These are phyloP conservation scores for Melanostoma scalare DNA, from an alignment of 2,888 invertebrate species.

Conservation along the genomic window DNA sequence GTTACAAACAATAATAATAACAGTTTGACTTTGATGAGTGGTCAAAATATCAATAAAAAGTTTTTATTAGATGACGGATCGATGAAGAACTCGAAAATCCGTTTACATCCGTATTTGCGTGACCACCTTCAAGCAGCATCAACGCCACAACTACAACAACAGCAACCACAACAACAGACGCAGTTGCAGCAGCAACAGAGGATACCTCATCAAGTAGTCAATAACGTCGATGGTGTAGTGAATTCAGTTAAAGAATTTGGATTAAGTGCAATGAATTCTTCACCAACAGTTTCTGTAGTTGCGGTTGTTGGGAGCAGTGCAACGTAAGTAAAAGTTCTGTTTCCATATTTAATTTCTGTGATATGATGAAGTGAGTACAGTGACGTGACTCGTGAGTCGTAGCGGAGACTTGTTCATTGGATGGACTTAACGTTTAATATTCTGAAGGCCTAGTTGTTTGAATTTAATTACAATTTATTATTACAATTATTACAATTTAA, in stretches of 20 bases:
- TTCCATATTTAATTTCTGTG: conserved; percentile 1
- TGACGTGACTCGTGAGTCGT: no score
- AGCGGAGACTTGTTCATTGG: no score
- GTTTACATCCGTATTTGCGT: conserved; percentile 65
- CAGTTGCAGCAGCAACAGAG: conserved; percentile 26
- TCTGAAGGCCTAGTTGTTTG: no score
- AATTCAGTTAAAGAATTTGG: conserved; percentile 59
- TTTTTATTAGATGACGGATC: conserved; percentile 46
- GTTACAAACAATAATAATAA: conserved; percentile 33
- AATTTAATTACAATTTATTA: no score
- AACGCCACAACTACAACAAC: conserved; percentile 15
- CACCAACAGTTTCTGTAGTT: conserved; percentile 19
- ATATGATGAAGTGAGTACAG: no score
- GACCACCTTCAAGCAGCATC: conserved; percentile 10
- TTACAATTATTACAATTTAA: no score
- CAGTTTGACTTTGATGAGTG: conserved; percentile 57
- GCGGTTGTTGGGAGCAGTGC: conserved; percentile 1
- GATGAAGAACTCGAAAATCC: conserved; percentile 59
- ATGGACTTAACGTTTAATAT: no score
- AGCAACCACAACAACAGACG: conserved; percentile 8
- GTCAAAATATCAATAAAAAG: conserved; percentile 38
- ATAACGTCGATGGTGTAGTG: conserved; percentile 23
- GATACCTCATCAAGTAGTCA: conserved; percentile 40
- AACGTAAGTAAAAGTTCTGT: conserved; percentile 47
- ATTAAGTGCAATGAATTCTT: conserved; percentile 56